Percentiles rank a stretch among this genome's conserved stretches.
Conservation (phyloP, 2,888 invertebrate genomes). For the Andrena bicolor region DNA sequence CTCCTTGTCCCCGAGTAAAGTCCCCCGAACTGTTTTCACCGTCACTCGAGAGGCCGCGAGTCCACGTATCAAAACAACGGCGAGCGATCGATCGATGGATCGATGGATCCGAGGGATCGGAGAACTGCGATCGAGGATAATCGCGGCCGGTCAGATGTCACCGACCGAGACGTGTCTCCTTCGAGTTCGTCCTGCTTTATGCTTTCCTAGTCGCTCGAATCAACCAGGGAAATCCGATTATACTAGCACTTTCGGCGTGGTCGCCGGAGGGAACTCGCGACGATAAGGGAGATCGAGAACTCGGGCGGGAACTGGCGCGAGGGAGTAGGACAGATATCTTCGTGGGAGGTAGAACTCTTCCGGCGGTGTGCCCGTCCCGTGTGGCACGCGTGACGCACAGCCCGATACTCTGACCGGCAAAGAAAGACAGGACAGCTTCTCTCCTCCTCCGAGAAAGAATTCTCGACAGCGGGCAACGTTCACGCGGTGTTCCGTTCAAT, state of each 20-base stretch:
- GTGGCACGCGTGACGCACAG: constrained; percentile 57
- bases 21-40: constrained; percentile 15
- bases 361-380: constrained; percentile 53
- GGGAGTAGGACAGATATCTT: constrained; percentile 29
- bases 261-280: not conserved
- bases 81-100: too few species aligned
- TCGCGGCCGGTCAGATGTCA: not conserved
- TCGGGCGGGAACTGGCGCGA: not conserved
- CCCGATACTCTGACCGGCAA: constrained; percentile 31
- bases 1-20: not conserved
- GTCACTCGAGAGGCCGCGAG: constrained; percentile 2
- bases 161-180: constrained; percentile 7
- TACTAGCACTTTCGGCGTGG: not conserved
- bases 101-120: not conserved
- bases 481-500: constrained; percentile 22
- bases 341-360: constrained; percentile 59
- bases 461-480: constrained; percentile 29
- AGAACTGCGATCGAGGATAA: not conserved
- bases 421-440: constrained; percentile 16
- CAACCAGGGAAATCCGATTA: not conserved
- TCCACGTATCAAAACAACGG: not conserved
- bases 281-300: not conserved
- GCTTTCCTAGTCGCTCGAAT: not conserved
- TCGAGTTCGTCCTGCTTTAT: not conserved
- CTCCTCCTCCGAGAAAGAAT: constrained; percentile 19